Evolutionary conservation across 1,140 invertebrate genomes (phyloP), one percentile per base, ranked within the genome.

Genomic region (Aphidius gifuensis): DNA sequence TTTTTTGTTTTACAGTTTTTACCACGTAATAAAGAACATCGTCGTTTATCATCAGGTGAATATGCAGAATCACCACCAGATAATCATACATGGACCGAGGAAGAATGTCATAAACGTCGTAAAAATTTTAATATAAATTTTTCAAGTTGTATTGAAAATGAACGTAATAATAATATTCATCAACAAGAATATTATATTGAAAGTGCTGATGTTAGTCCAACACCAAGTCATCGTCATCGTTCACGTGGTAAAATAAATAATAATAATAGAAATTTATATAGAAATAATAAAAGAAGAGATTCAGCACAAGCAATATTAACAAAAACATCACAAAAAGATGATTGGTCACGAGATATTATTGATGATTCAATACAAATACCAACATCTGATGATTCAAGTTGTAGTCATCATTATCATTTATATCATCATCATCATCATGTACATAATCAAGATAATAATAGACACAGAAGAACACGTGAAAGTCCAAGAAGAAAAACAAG

Each of bases 31-130:
- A 63, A 73, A 71, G 74, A 81, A 75, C 86, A 85, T 45, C 87
- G 87, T 61, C 89, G 89, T 70, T 90, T 88, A 51, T 90, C 90
- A 2, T 90, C 90, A 2, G 90, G 88, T 3, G 90, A 90, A 67
- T 92, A 91, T 71, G 89, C 90, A 71, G 90, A 89, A 71, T 90
- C 90, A 9, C 84, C 88, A 0, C 87, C 89, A 40, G 89, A 92
- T 68, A 84, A 80, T n/a, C 74, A 74, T 8, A 60, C 69, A 1
- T 89, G 87, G 86, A 82, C 84, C 32, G 83, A 86, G 39, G 88
- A 89, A 55, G 87, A 90, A 50, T 84, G 85, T 70, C 81, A 83
- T 64, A 81, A 84, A 62, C 83, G 83, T 67, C 88, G 86, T 73
- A 88, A 85, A 73, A 83, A 82, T n/a, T 88, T 90, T 70, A 88